Conservation (phyloP, 2,797 vertebrate genomes). For the Epinephelus malabaricus region DNA sequence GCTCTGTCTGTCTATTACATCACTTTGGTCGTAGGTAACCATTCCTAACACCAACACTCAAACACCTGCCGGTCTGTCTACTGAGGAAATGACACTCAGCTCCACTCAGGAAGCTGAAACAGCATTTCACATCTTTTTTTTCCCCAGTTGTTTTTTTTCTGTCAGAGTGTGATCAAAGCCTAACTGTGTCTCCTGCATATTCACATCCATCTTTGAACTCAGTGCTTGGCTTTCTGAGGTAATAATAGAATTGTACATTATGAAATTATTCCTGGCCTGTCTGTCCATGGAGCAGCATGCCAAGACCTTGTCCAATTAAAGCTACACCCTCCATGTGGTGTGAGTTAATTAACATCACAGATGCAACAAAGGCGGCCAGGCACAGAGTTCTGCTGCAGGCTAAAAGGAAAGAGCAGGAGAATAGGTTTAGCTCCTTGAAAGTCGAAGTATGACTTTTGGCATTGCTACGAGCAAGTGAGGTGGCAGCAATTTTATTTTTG, state of each 20-base stretch:
- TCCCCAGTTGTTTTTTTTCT: not conserved
- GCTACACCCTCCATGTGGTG: conserved; percentile 75
- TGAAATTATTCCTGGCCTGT: conserved; percentile 71
- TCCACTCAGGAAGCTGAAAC: conserved; percentile 34
- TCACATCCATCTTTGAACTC: conserved; percentile 67
- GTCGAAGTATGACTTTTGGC: conserved; percentile 25
- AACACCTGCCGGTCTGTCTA: conserved; percentile 34
- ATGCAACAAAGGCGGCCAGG: conserved; percentile 66
- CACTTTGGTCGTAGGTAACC: conserved; percentile 44
- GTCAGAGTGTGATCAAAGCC: conserved; percentile 68
- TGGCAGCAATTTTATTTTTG: conserved; percentile 38
- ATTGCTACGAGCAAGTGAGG: conserved; percentile 24
- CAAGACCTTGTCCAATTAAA: conserved; percentile 82
- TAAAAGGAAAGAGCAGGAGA: conserved; percentile 37
- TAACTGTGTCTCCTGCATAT: conserved; percentile 54
- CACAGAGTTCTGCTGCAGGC: conserved; percentile 49
- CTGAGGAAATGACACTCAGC: conserved; percentile 36
- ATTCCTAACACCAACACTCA: conserved; percentile 18
- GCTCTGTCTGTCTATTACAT: conserved; percentile 35
- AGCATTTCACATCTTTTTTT: conserved; percentile 32
- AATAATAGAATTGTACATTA: conserved; percentile 73
- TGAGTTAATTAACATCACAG: conserved; percentile 78
- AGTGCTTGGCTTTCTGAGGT: conserved; percentile 50
- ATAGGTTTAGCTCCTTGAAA: conserved; percentile 42
- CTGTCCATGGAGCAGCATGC: conserved; percentile 66